Evolutionary conservation across 2,797 vertebrate genomes (phyloP).

Genomic region (Coluber constrictor): DNA sequence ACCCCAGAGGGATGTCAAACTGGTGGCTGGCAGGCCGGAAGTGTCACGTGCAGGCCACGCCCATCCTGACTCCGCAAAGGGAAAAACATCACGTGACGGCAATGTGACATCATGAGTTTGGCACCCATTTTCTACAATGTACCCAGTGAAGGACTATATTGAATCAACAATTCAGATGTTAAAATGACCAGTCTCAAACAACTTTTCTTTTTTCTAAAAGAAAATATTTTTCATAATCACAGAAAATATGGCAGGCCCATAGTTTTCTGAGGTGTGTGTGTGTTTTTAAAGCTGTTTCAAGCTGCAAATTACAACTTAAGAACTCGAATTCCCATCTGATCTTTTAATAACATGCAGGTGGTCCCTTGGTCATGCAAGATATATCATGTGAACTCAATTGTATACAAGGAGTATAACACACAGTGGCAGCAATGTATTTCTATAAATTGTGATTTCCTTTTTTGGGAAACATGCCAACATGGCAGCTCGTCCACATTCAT

Average conservation of each 20-base stretch:
- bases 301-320: no score
- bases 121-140: not conserved
- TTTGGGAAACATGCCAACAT: not conserved
- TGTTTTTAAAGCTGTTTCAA: not conserved
- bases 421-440: not conserved
- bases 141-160: not conserved
- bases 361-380: not conserved
- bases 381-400: not conserved
- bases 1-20: no score
- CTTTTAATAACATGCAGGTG: not conserved
- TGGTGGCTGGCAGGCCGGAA: no score
- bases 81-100: no score
- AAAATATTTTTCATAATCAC: not conserved
- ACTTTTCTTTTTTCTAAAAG: not conserved
- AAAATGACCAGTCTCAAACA: not conserved
- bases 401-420: not conserved
- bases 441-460: not conserved
- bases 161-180: not conserved
- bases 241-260: not conserved
- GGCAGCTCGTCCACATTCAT: not conserved
- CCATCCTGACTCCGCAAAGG: no score
- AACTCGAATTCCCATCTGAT: not conserved
- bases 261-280: not conserved
- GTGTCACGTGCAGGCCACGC: no score
- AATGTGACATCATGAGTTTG: no score